A percentile compares a stretch with the other conserved stretches of the same genome.
Evolutionary conservation across 1,140 invertebrate genomes (phyloP).

Genomic region (Penaeus chinensis): DNA sequence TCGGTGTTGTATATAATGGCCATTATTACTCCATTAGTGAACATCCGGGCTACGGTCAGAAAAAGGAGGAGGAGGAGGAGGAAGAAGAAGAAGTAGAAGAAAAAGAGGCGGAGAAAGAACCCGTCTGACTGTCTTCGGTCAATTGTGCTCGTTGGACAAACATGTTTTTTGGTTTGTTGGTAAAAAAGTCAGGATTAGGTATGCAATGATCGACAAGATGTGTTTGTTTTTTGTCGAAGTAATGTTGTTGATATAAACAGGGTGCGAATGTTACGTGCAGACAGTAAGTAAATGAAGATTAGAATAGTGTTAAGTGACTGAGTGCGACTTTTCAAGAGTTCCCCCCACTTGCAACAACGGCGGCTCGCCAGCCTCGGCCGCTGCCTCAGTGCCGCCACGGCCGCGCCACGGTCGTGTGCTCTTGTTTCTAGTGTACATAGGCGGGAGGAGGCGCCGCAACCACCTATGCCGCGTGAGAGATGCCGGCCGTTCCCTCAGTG

Average conservation of each 20-base stretch:
- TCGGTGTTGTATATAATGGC: constrained; percentile 94
- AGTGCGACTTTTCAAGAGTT: constrained; percentile 52
- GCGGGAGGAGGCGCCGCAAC: constrained; percentile 47
- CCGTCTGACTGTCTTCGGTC: constrained; percentile 55
- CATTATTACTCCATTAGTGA: constrained; percentile 95
- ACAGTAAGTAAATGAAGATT: constrained; percentile 30
- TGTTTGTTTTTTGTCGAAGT: constrained; percentile 50
- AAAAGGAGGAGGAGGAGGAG: constrained; percentile 59
- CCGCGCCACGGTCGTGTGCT: constrained; percentile 10
- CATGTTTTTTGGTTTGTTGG: constrained; percentile 47
- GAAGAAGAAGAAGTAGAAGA: constrained; percentile 59
- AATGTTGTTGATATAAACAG: constrained; percentile 40
- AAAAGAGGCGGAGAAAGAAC: constrained; percentile 63
- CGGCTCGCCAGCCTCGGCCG: constrained; percentile 20
- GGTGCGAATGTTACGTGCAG: constrained; percentile 35
- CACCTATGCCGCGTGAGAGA: constrained; percentile 48
- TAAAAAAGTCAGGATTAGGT: constrained; percentile 42
- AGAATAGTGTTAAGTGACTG: constrained; percentile 52
- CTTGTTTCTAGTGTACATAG: constrained; percentile 55
- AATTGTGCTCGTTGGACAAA: constrained; percentile 52
- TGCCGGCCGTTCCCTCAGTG: constrained; percentile 36
- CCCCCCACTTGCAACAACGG: constrained; percentile 42
- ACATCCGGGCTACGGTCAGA: constrained; percentile 81
- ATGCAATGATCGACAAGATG: constrained; percentile 35
- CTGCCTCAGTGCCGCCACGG: constrained; percentile 29